Evolutionary conservation across 2,113 vertebrate genomes (phyloP), one percentile per base, ranked within the genome.

Genomic region (Neotragus pygmaeus): DNA sequence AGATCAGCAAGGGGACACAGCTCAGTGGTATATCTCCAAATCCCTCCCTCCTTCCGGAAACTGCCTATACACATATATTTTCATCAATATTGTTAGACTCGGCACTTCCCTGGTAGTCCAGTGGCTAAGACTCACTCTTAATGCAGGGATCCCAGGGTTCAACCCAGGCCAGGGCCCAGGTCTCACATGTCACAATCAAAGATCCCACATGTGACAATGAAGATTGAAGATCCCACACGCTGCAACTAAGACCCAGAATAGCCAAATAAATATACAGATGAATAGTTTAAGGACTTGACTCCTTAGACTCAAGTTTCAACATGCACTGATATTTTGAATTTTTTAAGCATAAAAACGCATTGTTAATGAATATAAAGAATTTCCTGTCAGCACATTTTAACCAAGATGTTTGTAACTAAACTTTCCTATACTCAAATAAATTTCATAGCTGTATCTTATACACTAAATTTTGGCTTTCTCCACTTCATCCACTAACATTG

Each of bases 301-400:
- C n/a, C 66, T 23, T 36, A 36, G n/a, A 70, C 9, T 70, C 66
- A 70, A 23, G 36, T 78, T 95, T 90, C 28, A 86, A 53, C 17
- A 10, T 15, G 15, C 39, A 39, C 15, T 81, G 3, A 47, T 87
- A 78, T 89, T 91, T 88, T 93, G 12, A 73, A 60, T 2, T 92
- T 93, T 33, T 33, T 33, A 87, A 33, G 17, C 16, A 86, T 77
- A 92, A 77, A 95, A 64, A 33, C 7, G 83, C 53, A 30, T 93
- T 85, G 27, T 51, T 93, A 96, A 90, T 89, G 36, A 87, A 70
- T 92, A 70, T 90, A 60, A 84, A 85, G 39, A 89, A 45, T 88
- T 13, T 66, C 16, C 25, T 73, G 1, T 57, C 25, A 64, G 60
- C 28, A 70, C 43, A 78, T 87, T 90, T 89, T 81, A 77, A 85